These are phyloP conservation scores for Gasteruption jaculator DNA, from an alignment of 2,888 invertebrate species.

Conservation along the genomic window DNA sequence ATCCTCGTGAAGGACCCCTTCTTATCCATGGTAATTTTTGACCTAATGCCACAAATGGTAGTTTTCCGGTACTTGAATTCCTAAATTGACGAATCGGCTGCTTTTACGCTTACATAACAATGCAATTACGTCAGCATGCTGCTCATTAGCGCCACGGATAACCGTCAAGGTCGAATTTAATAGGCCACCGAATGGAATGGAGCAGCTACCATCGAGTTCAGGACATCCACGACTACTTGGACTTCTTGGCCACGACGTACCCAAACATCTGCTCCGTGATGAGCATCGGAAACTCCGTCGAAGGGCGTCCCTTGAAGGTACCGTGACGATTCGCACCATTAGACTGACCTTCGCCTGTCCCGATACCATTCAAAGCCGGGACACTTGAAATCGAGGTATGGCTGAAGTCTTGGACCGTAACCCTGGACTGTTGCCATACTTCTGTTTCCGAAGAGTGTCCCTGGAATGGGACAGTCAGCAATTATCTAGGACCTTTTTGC, in stretches of 20 bases:
- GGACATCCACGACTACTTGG: constrained; percentile 68
- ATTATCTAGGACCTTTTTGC: too few species aligned
- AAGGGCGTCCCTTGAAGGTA: constrained; percentile 70
- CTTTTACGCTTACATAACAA: too few species aligned
- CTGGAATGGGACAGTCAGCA: neutral
- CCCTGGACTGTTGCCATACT: too few species aligned
- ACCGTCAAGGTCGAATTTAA: constrained; percentile 25
- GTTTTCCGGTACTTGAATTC: neutral
- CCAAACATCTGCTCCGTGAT: constrained; percentile 69
- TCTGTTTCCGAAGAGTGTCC: too few species aligned
- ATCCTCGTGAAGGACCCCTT: too few species aligned
- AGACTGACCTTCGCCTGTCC: too few species aligned
- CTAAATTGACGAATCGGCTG: constrained; percentile 34
- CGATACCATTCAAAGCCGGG: too few species aligned
- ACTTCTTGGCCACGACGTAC: constrained; percentile 66
- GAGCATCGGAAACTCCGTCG: constrained; percentile 69
- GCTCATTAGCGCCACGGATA: constrained; percentile 15
- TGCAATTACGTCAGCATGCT: too few species aligned
- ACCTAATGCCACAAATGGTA: neutral
- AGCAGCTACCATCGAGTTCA: constrained; percentile 68
- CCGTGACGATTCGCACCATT: neutral
- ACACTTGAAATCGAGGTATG: too few species aligned
- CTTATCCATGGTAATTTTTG: too few species aligned
- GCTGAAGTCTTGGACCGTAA: too few species aligned
- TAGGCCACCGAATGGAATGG: constrained; percentile 69